Conservation (phyloP, 2,797 vertebrate genomes). For the Coregonus ussuriensis region DNA sequence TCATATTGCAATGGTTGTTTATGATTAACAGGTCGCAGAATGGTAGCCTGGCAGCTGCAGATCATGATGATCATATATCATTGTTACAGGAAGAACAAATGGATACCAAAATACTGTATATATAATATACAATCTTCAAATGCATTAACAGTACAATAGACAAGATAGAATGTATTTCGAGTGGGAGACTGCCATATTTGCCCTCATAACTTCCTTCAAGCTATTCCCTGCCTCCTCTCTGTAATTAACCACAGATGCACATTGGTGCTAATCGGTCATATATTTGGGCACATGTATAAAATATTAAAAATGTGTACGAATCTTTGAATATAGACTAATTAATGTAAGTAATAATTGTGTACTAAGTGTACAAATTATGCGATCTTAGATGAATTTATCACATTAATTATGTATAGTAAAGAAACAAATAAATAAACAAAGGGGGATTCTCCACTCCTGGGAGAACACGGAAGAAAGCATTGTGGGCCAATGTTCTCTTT, state of each 20-base stretch:
- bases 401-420: constrained; percentile 36
- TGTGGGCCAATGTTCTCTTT: constrained; percentile 5
- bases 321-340: constrained; percentile 39
- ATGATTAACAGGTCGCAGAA: background rate
- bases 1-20: background rate
- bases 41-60: background rate
- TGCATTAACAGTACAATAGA: constrained; percentile 62
- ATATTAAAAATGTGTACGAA: constrained; percentile 57
- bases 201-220: constrained; percentile 69
- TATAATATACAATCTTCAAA: constrained; percentile 46
- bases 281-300: constrained; percentile 72
- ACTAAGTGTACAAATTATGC: constrained; percentile 34
- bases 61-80: constrained; percentile 9
- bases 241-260: constrained; percentile 82
- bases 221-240: constrained; percentile 74
- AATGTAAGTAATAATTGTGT: constrained; percentile 17
- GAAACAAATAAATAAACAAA: constrained; percentile 41
- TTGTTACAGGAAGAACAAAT: constrained; percentile 30
- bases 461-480: background rate
- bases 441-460: constrained; percentile 3
- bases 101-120: constrained; percentile 42
- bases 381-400: constrained; percentile 38
- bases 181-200: constrained; percentile 57
- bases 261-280: constrained; percentile 74
- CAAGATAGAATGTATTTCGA: constrained; percentile 43